Conservation (phyloP, 2,113 vertebrate species). For the Nettapus auritus region DNA sequence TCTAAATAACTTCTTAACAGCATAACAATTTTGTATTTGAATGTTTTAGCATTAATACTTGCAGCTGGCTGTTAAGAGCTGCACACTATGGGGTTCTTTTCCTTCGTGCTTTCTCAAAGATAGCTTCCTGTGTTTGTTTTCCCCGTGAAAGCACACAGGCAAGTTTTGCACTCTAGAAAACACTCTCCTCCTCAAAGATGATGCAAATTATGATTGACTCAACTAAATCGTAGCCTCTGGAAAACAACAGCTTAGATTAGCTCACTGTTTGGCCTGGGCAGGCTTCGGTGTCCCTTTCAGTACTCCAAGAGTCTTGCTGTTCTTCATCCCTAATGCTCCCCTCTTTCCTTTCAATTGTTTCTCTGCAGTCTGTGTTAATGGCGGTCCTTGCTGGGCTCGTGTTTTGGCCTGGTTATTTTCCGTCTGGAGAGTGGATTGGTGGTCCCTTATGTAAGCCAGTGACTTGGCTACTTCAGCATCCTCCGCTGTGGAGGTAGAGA, state of each 20-base stretch:
- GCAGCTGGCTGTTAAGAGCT: neutral
- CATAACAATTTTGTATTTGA: neutral
- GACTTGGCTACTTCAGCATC: neutral
- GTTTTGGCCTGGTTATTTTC: neutral
- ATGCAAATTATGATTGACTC: neutral
- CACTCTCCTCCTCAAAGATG: neutral
- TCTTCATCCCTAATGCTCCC: neutral
- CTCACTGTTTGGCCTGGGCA: neutral
- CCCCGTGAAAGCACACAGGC: neutral
- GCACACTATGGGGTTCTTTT: neutral
- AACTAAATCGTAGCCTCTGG: neutral
- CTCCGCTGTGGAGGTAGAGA: neutral
- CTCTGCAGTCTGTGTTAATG: neutral
- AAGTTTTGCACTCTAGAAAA: neutral
- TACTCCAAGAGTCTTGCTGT: neutral
- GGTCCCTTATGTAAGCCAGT: neutral
- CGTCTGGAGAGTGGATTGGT: neutral
- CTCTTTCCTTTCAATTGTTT: neutral
- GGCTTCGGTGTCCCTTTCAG: neutral
- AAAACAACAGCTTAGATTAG: neutral
- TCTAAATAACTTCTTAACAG: constrained; percentile 13
- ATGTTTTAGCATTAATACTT: neutral
- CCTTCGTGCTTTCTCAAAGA: neutral
- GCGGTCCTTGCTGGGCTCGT: neutral
- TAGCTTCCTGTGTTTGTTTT: neutral